Percentiles rank a stretch among this genome's conserved stretches.
Conservation (phyloP, 2,113 vertebrate species). For the Taxidea taxus region DNA sequence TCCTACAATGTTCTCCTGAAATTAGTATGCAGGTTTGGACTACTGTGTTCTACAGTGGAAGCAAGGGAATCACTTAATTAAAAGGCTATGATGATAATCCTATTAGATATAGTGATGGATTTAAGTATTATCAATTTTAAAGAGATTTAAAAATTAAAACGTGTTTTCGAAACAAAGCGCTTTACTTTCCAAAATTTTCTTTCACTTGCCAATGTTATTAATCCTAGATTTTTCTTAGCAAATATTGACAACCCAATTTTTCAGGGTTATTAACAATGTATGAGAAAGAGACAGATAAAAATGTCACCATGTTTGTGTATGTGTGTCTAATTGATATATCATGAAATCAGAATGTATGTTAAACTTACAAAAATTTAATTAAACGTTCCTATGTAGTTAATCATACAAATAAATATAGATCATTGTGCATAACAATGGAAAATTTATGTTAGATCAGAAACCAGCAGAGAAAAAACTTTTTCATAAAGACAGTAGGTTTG, state of each 20-base stretch:
- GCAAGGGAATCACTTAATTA: not conserved
- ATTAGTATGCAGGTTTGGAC: not conserved
- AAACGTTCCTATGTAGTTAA: not conserved
- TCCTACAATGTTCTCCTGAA: not conserved
- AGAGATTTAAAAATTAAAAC: not conserved
- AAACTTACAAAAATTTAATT: not conserved
- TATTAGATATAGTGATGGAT: not conserved
- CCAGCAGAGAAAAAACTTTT: not conserved
- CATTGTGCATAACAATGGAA: not conserved
- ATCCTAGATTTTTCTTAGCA: not conserved
- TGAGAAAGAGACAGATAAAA: not conserved
- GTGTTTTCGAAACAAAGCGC: not conserved
- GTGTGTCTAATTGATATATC: not conserved
- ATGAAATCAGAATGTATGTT: not conserved
- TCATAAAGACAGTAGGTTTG: not conserved
- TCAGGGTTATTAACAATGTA: not conserved
- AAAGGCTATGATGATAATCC: not conserved
- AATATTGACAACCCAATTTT: not conserved
- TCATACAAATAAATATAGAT: not conserved
- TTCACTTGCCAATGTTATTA: not conserved
- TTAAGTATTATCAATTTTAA: not conserved
- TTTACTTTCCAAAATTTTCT: not conserved
- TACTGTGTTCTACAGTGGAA: not conserved
- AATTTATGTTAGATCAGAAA: not conserved
- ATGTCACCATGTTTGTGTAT: not conserved